Evolutionary conservation across 2,888 invertebrate species (phyloP).

Genomic region (Alentia gelatinosa): DNA sequence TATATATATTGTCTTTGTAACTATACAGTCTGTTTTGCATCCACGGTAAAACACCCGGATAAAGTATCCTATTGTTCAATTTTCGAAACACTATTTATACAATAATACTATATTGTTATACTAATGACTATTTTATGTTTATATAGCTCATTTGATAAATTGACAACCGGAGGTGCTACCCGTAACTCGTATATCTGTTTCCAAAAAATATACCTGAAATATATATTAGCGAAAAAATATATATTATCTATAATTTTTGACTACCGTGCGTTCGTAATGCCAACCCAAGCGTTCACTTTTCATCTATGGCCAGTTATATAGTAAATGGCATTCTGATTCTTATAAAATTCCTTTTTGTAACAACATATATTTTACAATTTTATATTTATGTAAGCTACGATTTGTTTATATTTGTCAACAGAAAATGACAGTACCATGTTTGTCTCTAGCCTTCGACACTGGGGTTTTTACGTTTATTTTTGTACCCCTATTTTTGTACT

Average conservation of each 20-base stretch:
- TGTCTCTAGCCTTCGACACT: conserved; percentile 31
- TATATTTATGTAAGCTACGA: conserved; percentile 39
- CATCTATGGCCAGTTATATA: neutral
- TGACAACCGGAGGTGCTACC: conserved; percentile 21
- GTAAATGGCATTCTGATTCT: neutral
- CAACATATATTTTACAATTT: conserved; percentile 13
- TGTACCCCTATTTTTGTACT: conserved; percentile 51
- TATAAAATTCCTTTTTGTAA: conserved; percentile 13
- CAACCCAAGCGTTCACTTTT: conserved; percentile 8
- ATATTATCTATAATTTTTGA: neutral
- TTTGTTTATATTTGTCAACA: conserved; percentile 13
- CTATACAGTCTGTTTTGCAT: neutral
- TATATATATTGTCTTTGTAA: conserved; percentile 9
- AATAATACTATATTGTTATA: conserved; percentile 7
- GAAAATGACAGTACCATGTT: conserved; percentile 1
- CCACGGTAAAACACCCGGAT: neutral
- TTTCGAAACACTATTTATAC: neutral
- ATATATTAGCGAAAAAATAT: neutral
- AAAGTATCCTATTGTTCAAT: neutral
- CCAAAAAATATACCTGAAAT: neutral
- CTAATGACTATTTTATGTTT: neutral
- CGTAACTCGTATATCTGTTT: neutral
- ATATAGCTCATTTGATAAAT: conserved; percentile 4
- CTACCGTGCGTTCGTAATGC: neutral
- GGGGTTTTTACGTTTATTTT: conserved; percentile 49